A percentile compares a stretch with the other conserved stretches of the same genome.
Evolutionary conservation across 1,140 invertebrate species (phyloP).

Genomic region (Trachymyrmex cornetzi): DNA sequence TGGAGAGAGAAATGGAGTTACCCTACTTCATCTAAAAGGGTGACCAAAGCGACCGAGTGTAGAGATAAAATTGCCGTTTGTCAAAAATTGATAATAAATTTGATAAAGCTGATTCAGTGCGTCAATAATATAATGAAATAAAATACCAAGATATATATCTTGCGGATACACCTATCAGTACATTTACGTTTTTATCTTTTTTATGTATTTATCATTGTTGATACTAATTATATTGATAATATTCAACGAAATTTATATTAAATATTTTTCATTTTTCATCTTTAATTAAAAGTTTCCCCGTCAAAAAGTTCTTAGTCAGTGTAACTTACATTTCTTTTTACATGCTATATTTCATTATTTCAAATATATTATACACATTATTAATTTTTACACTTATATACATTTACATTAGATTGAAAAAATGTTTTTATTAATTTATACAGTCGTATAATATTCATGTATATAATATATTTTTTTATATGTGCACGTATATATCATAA

Average conservation of each 20-base stretch:
- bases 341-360: not conserved
- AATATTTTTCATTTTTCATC: constrained; percentile 31
- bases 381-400: not conserved
- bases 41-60: constrained; percentile 24
- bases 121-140: constrained; percentile 82
- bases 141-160: constrained; percentile 83
- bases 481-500: too few relatives aligned
- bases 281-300: not conserved
- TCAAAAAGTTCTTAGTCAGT: not conserved
- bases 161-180: constrained; percentile 52
- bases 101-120: constrained; percentile 78
- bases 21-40: constrained; percentile 63
- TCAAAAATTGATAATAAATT: constrained; percentile 87
- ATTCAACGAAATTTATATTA: constrained; percentile 53
- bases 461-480: too few relatives aligned
- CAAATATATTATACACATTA: not conserved
- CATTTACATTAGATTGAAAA: not conserved
- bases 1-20: constrained; percentile 85
- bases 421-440: too few relatives aligned
- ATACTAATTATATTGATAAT: constrained; percentile 53
- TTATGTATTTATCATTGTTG: not conserved
- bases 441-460: too few relatives aligned
- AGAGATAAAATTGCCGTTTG: constrained; percentile 83
- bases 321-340: not conserved
- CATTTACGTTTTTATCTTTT: constrained; percentile 6